Evolutionary conservation across 1,140 invertebrate species (phyloP).

Genomic region (Sesamia nonagrioides): DNA sequence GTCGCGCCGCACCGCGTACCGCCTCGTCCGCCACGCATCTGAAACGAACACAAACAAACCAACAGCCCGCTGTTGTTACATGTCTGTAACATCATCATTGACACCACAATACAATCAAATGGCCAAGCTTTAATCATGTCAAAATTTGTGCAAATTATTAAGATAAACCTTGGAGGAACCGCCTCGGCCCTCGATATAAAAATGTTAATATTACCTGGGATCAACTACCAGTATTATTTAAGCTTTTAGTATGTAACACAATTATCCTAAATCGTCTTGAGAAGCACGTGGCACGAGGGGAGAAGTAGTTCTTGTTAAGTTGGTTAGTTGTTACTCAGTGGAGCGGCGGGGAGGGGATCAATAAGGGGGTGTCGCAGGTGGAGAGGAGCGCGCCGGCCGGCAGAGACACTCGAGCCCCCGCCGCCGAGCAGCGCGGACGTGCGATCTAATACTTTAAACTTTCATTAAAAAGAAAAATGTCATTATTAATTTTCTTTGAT

Average conservation of each 20-base stretch:
- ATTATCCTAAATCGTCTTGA: conserved; percentile 42
- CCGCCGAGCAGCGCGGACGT: conserved; percentile 23
- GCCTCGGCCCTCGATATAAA: conserved; percentile 42
- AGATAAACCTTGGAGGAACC: conserved; percentile 13
- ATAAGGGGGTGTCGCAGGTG: conserved; percentile 59
- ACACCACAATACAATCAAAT: conserved; percentile 30
- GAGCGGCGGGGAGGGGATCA: conserved; percentile 58
- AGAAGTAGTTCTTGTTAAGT: conserved; percentile 52
- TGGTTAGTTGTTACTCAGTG: conserved; percentile 55
- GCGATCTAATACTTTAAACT: neutral
- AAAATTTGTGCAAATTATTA: conserved; percentile 51
- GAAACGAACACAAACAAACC: conserved; percentile 6
- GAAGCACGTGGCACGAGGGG: conserved; percentile 32
- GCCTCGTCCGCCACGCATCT: neutral
- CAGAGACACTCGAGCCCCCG: conserved; percentile 51
- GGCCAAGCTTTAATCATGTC: conserved; percentile 27
- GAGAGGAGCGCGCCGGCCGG: conserved; percentile 14
- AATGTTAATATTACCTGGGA: conserved; percentile 45
- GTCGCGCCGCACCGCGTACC: neutral
- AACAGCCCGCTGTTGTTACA: conserved; percentile 5
- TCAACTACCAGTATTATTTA: conserved; percentile 12
- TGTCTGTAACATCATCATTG: conserved; percentile 24
- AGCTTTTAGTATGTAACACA: conserved; percentile 36
- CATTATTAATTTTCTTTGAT: no score
- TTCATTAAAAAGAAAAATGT: neutral